Evolutionary conservation across 2,113 vertebrate genomes (phyloP), one percentile per base, ranked within the genome.

Genomic region (Elgaria multicarinata): DNA sequence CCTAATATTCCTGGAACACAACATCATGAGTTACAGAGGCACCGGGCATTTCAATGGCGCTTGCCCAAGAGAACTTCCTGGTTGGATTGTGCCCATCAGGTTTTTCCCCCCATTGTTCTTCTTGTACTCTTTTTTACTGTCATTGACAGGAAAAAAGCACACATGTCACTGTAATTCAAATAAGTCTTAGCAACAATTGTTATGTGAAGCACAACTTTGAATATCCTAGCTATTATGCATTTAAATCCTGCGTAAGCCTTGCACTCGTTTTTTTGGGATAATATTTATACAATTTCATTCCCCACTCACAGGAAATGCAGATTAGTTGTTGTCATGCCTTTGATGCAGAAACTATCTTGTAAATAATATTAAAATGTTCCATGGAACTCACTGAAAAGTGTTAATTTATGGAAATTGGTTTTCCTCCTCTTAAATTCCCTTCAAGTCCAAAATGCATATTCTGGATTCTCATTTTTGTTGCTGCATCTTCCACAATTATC

Each of bases 351-450:
- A 91, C 93, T 96, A 94, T 97, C 96, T 95, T 95, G 96, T 96
- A 97, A 97, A 97, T 97, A 96, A 94, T 95, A 97, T 97, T 96
- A 97, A 97, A 97, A 96, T 95, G 95, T 96, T 97, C 96, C 96
- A 87, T 85, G 94, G 97, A 96, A 96, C 92, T 93, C 93, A 94
- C 94, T 94, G 89, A 94, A 95, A 97, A 97, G 89, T 96, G 95
- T 95, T 96, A 95, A 96, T 96, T 96, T 96, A 95, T 97, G 96
- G 95, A 97, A 97, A 96, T 95, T 94, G 95, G 92, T 95, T 94
- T 94, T 95, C 33, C 28, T 2, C 2, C 53, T 55, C 93, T 94
- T 16, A 33, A 96, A 96, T 96, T 93, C 93, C 94, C 94, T 93
- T 94, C 96, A 97, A 96, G 92, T 62, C 92, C 87, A 96, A 96